A percentile compares a stretch with the other conserved stretches of the same genome.
These are phyloP conservation scores for Lasius fuliginosus DNA, from an alignment of 2,888 invertebrate genomes.

Conservation along the genomic window DNA sequence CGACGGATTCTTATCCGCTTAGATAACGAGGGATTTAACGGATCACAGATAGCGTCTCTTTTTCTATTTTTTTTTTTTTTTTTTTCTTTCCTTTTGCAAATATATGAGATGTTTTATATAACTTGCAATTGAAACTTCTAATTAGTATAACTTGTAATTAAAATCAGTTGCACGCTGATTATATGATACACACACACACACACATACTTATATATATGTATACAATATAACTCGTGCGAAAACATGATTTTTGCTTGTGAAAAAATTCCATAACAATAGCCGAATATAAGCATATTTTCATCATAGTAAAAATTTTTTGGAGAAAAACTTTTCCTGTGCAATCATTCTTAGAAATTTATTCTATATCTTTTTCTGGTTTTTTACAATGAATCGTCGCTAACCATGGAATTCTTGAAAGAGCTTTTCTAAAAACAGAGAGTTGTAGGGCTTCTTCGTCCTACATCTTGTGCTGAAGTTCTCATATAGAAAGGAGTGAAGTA, in stretches of 20 bases:
- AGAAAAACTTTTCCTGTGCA: not conserved
- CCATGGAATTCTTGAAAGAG: not conserved
- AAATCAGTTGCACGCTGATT: not conserved
- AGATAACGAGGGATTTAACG: constrained; percentile 67
- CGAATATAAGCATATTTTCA: not conserved
- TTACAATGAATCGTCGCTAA: not conserved
- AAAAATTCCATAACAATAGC: not conserved
- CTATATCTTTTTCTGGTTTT: not conserved
- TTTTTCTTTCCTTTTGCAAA: not conserved
- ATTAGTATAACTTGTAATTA: not conserved
- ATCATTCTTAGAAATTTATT: not conserved
- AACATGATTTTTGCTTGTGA: not conserved
- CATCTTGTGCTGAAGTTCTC: constrained; percentile 32
- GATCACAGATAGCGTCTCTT: constrained; percentile 50
- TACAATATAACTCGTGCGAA: not conserved
- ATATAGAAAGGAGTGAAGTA: too few relatives aligned
- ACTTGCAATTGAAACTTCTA: not conserved
- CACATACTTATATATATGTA: not conserved
- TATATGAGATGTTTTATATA: not conserved
- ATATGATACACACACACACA: not conserved
- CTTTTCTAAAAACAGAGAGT: constrained; percentile 6
- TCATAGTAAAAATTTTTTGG: not conserved
- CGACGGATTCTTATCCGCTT: constrained; percentile 65
- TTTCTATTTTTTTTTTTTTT: not conserved
- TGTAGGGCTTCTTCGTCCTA: not conserved